Percentiles rank a stretch among this genome's conserved stretches.
phyloP scores from a whole-genome alignment of 1,140 invertebrate species.

The Anoplolepis gracilipes region DNA sequence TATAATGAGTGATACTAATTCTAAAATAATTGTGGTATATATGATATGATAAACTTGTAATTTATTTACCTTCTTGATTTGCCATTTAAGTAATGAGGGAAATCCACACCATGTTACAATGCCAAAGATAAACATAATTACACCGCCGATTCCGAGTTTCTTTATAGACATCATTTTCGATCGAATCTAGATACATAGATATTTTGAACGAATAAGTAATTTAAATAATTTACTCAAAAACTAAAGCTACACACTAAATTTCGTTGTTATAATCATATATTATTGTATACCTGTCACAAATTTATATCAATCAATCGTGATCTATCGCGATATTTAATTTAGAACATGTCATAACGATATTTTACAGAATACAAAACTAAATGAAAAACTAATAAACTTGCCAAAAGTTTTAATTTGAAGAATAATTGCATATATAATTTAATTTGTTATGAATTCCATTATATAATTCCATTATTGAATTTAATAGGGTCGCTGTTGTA shows the following conservation, averaged over 20 bases:
- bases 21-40: no score
- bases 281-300: no score
- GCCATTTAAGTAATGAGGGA: slow-evolving; percentile 87
- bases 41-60: no score
- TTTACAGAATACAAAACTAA: no score
- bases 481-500: neutral
- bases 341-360: no score
- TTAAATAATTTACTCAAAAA: neutral
- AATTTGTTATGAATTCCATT: neutral
- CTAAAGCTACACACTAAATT: neutral
- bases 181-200: neutral
- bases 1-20: no score
- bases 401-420: neutral
- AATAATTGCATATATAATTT: neutral
- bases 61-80: slow-evolving; percentile 87
- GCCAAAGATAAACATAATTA: slow-evolving; percentile 85
- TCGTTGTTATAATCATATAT: no score
- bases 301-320: no score
- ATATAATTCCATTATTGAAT: no score
- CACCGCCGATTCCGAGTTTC: slow-evolving; percentile 80
- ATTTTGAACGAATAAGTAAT: neutral
- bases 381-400: neutral
- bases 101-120: slow-evolving; percentile 88
- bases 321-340: no score
- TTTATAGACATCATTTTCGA: slow-evolving; percentile 67